Evolutionary conservation across 2,113 vertebrate species (phyloP).

Genomic region (human (Homo sapiens)): GRCh38 chr2:195713001-195713500

Average conservation of each 20-base stretch:
- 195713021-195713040: not conserved
- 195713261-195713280: not conserved
- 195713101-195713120: not conserved
- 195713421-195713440: conserved; percentile 85
- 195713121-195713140: not conserved
- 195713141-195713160: not conserved
- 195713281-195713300: not conserved
- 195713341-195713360: not conserved
- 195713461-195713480: conserved; percentile 88
- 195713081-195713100: not conserved
- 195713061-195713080: not conserved
- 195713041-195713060: not conserved
- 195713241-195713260: not conserved
- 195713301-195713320: not conserved
- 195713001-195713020: not conserved
- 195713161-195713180: not conserved
- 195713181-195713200: not conserved
- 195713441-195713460: conserved; percentile 87
- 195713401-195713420: not conserved
- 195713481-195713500: conserved; percentile 97
- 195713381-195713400: not conserved
- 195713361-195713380: conserved; percentile 13
- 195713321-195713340: not conserved
- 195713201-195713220: not conserved
- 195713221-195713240: not conserved